These are phyloP conservation scores for Megamerina dolium DNA, from an alignment of 2,888 invertebrate species.

Conservation along the genomic window DNA sequence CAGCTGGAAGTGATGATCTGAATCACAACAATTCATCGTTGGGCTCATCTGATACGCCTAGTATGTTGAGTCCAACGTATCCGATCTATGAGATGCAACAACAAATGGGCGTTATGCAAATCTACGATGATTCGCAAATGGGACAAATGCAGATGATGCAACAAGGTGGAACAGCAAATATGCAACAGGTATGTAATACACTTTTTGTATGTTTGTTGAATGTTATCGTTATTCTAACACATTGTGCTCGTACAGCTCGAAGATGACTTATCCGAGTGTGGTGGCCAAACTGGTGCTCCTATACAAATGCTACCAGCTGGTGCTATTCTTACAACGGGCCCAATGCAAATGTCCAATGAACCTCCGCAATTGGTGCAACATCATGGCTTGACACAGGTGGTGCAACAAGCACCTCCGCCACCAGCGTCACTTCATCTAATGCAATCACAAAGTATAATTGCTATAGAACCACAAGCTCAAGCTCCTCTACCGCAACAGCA, in stretches of 20 bases:
- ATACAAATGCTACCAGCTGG: constrained; percentile 27
- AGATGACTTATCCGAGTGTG: constrained; percentile 36
- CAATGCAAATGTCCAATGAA: constrained; percentile 17
- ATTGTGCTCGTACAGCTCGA: too few species aligned
- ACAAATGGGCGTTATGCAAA: constrained; percentile 46
- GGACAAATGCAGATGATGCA: constrained; percentile 35
- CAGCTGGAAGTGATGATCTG: constrained; percentile 35
- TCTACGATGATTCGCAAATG: constrained; percentile 40
- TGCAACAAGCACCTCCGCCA: constrained; percentile 23
- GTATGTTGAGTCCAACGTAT: constrained; percentile 45
- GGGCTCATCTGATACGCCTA: constrained; percentile 43
- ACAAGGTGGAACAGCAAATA: constrained; percentile 21
- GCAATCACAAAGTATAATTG: constrained; percentile 21
- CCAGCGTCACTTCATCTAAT: constrained; percentile 32
- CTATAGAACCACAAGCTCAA: constrained; percentile 17
- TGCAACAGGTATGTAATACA: constrained; percentile 27
- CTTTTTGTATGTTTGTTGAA: not conserved
- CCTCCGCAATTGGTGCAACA: constrained; percentile 16
- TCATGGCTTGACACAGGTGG: constrained; percentile 22
- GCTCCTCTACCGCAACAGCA: constrained; percentile 13
- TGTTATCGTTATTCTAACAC: too few species aligned
- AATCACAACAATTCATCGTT: constrained; percentile 44
- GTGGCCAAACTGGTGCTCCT: constrained; percentile 18
- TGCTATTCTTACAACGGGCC: constrained; percentile 11
- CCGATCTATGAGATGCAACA: constrained; percentile 45